A percentile compares a stretch with the other conserved stretches of the same genome.
These are phyloP conservation scores for Dendroctonus ponderosae DNA, from an alignment of 1,140 invertebrate genomes.

Conservation along the genomic window DNA sequence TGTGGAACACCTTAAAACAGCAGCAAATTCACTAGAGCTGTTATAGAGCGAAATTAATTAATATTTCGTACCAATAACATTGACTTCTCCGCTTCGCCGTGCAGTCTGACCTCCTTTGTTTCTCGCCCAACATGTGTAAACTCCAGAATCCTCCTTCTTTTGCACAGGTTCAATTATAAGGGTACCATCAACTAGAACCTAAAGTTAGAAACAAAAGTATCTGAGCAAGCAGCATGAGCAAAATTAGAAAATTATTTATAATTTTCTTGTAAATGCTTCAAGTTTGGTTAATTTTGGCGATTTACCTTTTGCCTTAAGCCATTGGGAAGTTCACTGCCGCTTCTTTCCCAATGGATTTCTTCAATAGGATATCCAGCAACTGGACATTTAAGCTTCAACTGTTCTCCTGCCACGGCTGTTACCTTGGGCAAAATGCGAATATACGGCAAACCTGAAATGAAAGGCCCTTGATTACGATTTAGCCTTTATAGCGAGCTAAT, in stretches of 20 bases:
- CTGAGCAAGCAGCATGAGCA: no score
- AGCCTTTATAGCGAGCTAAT: background rate
- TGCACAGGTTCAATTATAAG: slow-evolving; percentile 73
- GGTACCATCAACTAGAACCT: slow-evolving; percentile 68
- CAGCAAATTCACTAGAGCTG: no score
- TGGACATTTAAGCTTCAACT: slow-evolving; percentile 76
- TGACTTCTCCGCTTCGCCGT: slow-evolving; percentile 68
- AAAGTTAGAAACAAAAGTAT: no score
- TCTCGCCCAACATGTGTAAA: slow-evolving; percentile 73
- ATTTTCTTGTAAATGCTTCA: no score
- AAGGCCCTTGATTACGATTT: background rate
- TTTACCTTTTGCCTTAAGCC: slow-evolving; percentile 72
- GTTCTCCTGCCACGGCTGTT: slow-evolving; percentile 80
- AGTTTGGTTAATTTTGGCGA: background rate
- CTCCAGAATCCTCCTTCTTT: slow-evolving; percentile 70
- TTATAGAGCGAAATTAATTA: no score
- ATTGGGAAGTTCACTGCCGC: slow-evolving; percentile 72
- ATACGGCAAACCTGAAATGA: slow-evolving; percentile 73
- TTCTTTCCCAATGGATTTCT: slow-evolving; percentile 78
- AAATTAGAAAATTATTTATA: no score
- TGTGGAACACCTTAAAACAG: no score
- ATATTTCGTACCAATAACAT: slow-evolving; percentile 66
- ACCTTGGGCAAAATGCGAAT: slow-evolving; percentile 80
- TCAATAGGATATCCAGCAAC: slow-evolving; percentile 84
- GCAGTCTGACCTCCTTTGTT: slow-evolving; percentile 75